Percentiles rank a stretch among this genome's conserved stretches.
Conservation (phyloP, 2,113 vertebrate species). For the Motacilla alba region DNA sequence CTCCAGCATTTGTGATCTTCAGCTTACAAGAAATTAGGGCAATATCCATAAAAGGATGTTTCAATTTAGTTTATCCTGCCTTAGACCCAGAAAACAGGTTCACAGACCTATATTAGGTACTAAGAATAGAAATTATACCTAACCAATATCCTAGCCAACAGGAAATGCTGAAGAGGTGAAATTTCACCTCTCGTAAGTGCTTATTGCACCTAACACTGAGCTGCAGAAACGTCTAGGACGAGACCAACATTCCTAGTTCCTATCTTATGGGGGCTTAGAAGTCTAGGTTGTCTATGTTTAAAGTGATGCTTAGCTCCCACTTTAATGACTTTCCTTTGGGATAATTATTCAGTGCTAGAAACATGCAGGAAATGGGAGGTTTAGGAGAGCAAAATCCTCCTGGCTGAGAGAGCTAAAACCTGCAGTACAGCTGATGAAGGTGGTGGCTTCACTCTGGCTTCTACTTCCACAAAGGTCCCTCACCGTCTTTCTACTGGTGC, state of each 20-base stretch:
- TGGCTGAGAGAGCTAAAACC: background rate
- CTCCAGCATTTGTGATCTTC: background rate
- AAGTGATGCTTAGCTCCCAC: background rate
- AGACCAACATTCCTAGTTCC: background rate
- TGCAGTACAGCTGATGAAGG: background rate
- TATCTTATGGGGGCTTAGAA: background rate
- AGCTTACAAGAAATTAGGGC: conserved; percentile 31
- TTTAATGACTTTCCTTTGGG: background rate
- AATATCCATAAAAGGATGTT: conserved; percentile 49
- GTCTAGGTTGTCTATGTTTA: background rate
- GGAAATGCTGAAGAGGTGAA: background rate
- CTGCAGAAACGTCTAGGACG: background rate
- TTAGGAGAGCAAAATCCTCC: background rate
- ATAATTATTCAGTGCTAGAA: background rate
- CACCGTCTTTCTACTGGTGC: background rate
- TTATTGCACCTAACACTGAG: background rate
- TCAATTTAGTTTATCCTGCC: background rate
- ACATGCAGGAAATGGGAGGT: background rate
- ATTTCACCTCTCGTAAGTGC: background rate
- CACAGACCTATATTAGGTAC: background rate
- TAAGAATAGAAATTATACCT: conserved; percentile 7
- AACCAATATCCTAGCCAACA: background rate
- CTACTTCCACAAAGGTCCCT: background rate
- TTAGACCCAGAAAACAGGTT: conserved; percentile 3
- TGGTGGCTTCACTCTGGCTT: background rate